Percentiles rank a stretch among this genome's conserved stretches.
These are phyloP conservation scores for Ceratitis capitata DNA, from an alignment of 1,140 invertebrate genomes.

Conservation along the genomic window DNA sequence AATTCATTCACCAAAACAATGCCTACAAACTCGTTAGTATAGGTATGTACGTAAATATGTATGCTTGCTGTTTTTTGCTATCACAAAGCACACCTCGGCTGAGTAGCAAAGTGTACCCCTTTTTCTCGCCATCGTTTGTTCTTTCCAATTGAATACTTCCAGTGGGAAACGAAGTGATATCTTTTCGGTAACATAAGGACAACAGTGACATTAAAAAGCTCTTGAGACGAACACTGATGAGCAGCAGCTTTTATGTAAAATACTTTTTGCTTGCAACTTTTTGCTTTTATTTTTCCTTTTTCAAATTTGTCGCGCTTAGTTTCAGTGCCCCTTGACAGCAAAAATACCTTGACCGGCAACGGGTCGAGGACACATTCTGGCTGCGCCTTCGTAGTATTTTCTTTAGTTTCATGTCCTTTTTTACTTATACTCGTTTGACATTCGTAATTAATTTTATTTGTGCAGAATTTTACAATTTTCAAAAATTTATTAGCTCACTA, in stretches of 20 bases:
- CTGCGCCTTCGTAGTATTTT: neutral
- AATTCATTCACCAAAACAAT: conserved; percentile 32
- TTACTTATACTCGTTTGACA: neutral
- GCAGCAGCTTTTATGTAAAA: neutral
- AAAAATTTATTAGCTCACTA: conserved; percentile 1
- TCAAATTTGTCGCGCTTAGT: neutral
- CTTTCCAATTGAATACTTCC: neutral
- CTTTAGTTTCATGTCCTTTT: neutral
- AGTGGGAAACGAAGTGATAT: neutral
- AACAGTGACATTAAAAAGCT: conserved; percentile 24
- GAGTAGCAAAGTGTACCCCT: neutral
- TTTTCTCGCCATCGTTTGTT: neutral
- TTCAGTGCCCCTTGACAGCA: neutral
- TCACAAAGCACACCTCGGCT: neutral
- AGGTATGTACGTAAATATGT: neutral
- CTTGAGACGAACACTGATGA: neutral
- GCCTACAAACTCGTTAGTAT: neutral
- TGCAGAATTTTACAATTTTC: neutral
- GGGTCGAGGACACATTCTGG: neutral
- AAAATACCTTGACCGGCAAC: conserved; percentile 20
- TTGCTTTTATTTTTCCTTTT: neutral
- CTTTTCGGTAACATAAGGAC: neutral
- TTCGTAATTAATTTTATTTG: conserved; percentile 19
- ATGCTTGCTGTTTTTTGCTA: neutral
- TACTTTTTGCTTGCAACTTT: neutral